A percentile compares a stretch with the other conserved stretches of the same genome.
These are phyloP conservation scores for Philypnodon macrostomus DNA, from an alignment of 2,797 vertebrate species.

Conservation along the genomic window DNA sequence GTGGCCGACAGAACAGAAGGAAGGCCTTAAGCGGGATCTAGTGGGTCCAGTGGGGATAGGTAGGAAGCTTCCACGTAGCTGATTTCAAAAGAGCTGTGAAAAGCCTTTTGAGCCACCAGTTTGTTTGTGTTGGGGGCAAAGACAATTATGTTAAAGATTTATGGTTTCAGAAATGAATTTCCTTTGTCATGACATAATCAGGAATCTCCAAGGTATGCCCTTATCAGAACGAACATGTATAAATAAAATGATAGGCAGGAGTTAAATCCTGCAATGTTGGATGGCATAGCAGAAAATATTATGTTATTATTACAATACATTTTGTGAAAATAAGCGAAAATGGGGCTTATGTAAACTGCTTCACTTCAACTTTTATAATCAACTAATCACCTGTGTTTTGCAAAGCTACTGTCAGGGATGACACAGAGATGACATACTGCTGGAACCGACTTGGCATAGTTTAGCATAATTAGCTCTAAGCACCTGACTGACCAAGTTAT, in stretches of 20 bases:
- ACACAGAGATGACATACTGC: too few species aligned
- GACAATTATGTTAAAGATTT: constrained; percentile 38
- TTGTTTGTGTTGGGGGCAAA: constrained; percentile 29
- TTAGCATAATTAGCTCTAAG: background rate
- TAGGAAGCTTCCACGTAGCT: constrained; percentile 17
- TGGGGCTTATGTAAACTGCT: too few species aligned
- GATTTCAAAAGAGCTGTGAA: constrained; percentile 38
- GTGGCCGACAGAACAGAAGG: constrained; percentile 25
- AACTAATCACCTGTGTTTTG: too few species aligned
- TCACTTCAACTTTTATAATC: too few species aligned
- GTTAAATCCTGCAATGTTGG: too few species aligned
- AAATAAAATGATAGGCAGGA: too few species aligned
- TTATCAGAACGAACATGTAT: too few species aligned
- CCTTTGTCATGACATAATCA: constrained; percentile 20
- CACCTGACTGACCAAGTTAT: background rate
- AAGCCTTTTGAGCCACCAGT: constrained; percentile 19
- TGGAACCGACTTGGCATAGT: background rate
- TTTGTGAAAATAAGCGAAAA: too few species aligned
- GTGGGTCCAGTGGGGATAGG: constrained; percentile 17
- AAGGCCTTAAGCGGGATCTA: constrained; percentile 26
- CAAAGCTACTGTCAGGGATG: too few species aligned
- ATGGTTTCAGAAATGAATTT: constrained; percentile 30
- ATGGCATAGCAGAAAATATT: too few species aligned
- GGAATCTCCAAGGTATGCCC: constrained; percentile 16
- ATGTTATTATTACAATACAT: too few species aligned